Percentiles rank a stretch among this genome's conserved stretches.
Evolutionary conservation across 2,113 vertebrate genomes (phyloP).

Genomic region (Atractosteus spatula): DNA sequence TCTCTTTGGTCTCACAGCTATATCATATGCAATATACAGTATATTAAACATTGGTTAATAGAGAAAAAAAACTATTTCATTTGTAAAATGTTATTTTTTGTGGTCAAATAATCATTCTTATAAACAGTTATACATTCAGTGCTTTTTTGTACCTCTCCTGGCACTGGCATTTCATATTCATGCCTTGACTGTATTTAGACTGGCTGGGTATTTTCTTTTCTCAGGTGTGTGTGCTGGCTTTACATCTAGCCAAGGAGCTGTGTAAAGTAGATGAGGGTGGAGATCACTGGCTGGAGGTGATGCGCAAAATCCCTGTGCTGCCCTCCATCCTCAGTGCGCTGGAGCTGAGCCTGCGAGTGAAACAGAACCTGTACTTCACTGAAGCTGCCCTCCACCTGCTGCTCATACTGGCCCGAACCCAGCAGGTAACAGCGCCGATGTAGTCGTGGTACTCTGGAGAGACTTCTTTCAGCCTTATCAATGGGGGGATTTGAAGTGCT

Average conservation of each 20-base stretch:
- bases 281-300: conserved; percentile 85
- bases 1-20: no score
- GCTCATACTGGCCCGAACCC: conserved; percentile 86
- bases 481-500: no score
- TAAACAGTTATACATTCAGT: neutral
- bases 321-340: conserved; percentile 82
- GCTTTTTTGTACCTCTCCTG: neutral
- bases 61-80: no score
- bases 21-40: no score
- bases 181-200: no score
- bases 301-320: conserved; percentile 82
- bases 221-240: conserved; percentile 90
- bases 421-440: conserved; percentile 71
- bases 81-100: no score
- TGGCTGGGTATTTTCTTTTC: neutral
- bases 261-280: conserved; percentile 87
- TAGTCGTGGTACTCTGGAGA: no score
- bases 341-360: conserved; percentile 87
- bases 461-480: no score
- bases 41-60: no score
- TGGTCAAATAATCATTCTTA: no score
- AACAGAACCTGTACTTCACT: conserved; percentile 92
- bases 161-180: no score
- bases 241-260: conserved; percentile 92
- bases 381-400: conserved; percentile 90